Conservation (phyloP, 2,888 invertebrate species). For the Beris chalybata region DNA sequence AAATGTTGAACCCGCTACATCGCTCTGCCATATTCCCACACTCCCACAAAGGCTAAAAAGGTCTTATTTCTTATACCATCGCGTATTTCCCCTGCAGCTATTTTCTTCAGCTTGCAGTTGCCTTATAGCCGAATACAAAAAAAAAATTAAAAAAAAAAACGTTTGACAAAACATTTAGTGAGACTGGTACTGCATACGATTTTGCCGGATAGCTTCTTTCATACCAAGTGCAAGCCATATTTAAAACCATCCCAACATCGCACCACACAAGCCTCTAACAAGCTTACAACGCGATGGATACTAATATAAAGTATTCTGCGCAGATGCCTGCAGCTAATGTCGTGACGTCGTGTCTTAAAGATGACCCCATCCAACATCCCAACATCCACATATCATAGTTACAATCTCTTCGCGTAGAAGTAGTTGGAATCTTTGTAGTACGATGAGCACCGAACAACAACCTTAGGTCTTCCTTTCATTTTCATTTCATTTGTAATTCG, state of each 20-base stretch:
- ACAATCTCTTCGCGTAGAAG: slow-evolving; percentile 16
- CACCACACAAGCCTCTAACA: background rate
- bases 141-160: too few species aligned
- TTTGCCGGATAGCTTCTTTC: too few species aligned
- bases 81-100: slow-evolving; percentile 17
- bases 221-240: too few species aligned
- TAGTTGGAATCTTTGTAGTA: slow-evolving; percentile 32
- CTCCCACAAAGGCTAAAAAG: slow-evolving; percentile 34
- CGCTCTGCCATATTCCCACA: slow-evolving; percentile 36
- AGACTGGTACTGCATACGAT: too few species aligned
- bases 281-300: slow-evolving; percentile 3
- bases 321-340: slow-evolving; percentile 36
- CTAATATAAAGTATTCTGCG: slow-evolving; percentile 15
- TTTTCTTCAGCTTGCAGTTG: slow-evolving; percentile 1
- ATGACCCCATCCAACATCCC: slow-evolving; percentile 38
- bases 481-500: slow-evolving; percentile 37
- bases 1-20: slow-evolving; percentile 26
- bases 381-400: slow-evolving; percentile 32
- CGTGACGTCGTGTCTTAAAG: slow-evolving; percentile 38
- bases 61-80: slow-evolving; percentile 29
- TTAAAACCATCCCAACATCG: background rate
- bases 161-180: too few species aligned
- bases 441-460: slow-evolving; percentile 35
- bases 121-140: background rate
- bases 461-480: slow-evolving; percentile 38